Evolutionary conservation across 2,888 invertebrate species (phyloP).

Genomic region (Odontothrips loti): DNA sequence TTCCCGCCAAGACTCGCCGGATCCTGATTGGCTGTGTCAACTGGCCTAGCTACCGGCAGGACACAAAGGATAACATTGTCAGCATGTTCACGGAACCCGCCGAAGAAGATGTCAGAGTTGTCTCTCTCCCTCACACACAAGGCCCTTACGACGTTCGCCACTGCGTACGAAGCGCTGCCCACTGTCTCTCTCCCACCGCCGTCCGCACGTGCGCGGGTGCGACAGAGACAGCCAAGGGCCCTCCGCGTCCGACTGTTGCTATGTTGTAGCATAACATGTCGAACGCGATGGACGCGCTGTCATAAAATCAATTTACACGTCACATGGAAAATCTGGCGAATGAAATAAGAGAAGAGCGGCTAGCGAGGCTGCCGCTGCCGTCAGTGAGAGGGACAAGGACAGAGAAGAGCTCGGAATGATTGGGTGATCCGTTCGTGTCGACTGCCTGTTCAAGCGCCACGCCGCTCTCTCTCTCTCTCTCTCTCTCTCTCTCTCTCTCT

Average conservation of each 20-base stretch:
- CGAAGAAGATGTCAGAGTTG: too few species aligned
- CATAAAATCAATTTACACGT: slow-evolving; percentile 25
- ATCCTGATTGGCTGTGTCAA: too few species aligned
- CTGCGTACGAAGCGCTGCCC: neutral
- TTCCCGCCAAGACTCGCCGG: too few species aligned
- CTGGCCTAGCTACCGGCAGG: too few species aligned
- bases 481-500: too few species aligned
- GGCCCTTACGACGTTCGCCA: too few species aligned
- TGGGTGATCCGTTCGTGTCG: neutral
- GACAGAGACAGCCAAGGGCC: neutral
- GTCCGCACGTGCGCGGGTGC: neutral
- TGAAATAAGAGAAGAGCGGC: neutral
- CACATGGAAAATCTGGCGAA: neutral
- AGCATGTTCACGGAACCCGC: too few species aligned
- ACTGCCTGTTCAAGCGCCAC: neutral
- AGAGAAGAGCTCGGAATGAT: neutral
- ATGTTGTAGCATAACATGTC: slow-evolving; percentile 5
- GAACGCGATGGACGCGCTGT: slow-evolving; percentile 5
- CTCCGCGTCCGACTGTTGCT: too few species aligned
- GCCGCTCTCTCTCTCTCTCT: neutral
- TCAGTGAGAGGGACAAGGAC: neutral
- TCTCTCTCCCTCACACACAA: too few species aligned
- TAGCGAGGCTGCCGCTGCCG: neutral
- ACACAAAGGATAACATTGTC: too few species aligned
- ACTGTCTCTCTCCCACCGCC: neutral